phyloP scores from a whole-genome alignment of 2,113 vertebrate genomes.

The Cottus gobio region DNA sequence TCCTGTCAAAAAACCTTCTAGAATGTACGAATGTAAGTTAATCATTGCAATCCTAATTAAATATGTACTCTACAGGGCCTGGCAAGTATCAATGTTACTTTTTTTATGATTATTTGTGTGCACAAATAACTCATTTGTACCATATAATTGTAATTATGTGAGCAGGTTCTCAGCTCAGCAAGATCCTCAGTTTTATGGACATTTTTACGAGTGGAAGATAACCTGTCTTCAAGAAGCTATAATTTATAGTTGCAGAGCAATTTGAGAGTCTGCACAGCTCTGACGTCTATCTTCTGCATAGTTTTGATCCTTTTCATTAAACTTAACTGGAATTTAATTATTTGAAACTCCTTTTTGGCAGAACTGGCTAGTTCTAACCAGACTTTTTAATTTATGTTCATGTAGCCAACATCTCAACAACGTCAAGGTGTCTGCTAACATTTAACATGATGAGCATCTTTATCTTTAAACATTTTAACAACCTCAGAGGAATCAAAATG shows the following conservation, averaged over 20 bases:
- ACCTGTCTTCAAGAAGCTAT: not conserved
- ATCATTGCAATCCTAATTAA: not conserved
- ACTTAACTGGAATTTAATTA: constrained; percentile 20
- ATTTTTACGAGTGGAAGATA: constrained; percentile 2
- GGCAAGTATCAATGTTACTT: not conserved
- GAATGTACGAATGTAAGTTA: not conserved
- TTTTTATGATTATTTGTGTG: not conserved
- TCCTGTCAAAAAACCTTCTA: not conserved
- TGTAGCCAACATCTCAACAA: not conserved
- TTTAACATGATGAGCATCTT: not conserved
- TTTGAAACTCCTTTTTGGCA: not conserved
- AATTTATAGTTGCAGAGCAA: constrained; percentile 4
- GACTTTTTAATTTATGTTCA: constrained; percentile 9
- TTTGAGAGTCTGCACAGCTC: not conserved
- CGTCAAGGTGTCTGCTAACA: not conserved
- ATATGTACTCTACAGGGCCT: not conserved
- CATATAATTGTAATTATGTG: not conserved
- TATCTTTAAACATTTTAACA: constrained; percentile 1
- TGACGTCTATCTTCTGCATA: not conserved
- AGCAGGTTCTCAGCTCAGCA: not conserved
- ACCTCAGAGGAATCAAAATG: not conserved
- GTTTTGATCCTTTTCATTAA: constrained; percentile 31
- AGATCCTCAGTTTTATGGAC: not conserved
- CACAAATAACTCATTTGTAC: constrained; percentile 11
- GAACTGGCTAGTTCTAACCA: constrained; percentile 6